Percentiles rank a stretch among this genome's conserved stretches.
These are phyloP conservation scores for Andrena minutula DNA, from an alignment of 2,888 invertebrate genomes.

Conservation along the genomic window DNA sequence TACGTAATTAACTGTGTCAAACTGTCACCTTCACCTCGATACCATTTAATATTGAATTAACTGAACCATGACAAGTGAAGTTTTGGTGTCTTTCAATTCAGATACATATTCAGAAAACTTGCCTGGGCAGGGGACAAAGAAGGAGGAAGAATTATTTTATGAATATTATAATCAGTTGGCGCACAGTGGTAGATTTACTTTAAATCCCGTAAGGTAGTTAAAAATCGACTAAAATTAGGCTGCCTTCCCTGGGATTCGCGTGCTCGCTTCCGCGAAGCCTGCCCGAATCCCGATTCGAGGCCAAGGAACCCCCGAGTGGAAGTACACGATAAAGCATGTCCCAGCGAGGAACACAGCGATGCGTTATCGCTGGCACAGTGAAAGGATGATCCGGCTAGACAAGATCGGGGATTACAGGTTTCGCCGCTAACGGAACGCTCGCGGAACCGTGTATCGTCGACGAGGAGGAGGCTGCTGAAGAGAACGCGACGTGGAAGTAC, in stretches of 20 bases:
- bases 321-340: conserved; percentile 52
- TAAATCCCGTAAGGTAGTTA: no score
- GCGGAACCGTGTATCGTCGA: conserved; percentile 49
- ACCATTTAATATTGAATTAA: background rate
- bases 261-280: background rate
- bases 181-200: no score
- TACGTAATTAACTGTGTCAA: conserved; percentile 23
- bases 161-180: no score
- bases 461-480: conserved; percentile 27
- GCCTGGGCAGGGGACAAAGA: no score
- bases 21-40: conserved; percentile 22
- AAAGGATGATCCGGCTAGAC: conserved; percentile 68
- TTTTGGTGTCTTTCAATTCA: background rate
- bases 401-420: conserved; percentile 67
- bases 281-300: background rate
- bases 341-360: conserved; percentile 39
- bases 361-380: conserved; percentile 61
- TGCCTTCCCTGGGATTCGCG: background rate
- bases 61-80: conserved; percentile 29
- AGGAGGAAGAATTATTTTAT: no score
- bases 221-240: no score
- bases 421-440: conserved; percentile 48
- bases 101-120: no score
- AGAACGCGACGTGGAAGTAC: conserved; percentile 46
- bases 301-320: conserved; percentile 32